phyloP scores from a whole-genome alignment of 2,888 invertebrate species.

The Himalopsyche anomala region DNA sequence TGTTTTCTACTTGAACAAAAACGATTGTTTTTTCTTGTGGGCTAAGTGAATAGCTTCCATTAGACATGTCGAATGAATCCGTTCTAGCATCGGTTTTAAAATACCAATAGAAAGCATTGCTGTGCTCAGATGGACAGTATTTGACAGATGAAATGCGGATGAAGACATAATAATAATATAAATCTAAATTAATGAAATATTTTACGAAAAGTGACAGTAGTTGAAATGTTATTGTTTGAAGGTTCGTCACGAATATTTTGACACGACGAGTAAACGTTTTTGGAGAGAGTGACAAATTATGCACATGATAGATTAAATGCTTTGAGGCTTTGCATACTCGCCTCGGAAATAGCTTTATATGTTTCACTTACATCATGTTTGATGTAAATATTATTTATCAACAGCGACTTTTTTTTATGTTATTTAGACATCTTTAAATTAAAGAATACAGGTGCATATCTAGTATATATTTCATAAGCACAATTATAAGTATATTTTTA shows the following conservation, averaged over 20 bases:
- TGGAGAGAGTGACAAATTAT: conserved; percentile 36
- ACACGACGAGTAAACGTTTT: conserved; percentile 1
- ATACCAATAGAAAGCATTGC: not conserved
- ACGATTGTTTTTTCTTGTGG: not conserved
- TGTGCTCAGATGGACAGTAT: not conserved
- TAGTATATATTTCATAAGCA: too few relatives aligned
- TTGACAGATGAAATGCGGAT: conserved; percentile 18
- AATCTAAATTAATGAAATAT: not conserved
- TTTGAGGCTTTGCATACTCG: too few relatives aligned
- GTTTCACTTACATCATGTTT: too few relatives aligned
- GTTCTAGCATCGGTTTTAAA: not conserved
- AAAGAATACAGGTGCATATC: too few relatives aligned
- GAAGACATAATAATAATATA: not conserved
- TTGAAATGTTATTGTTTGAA: not conserved
- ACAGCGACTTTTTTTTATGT: too few relatives aligned
- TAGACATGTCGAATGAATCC: conserved; percentile 1
- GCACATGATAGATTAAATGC: not conserved
- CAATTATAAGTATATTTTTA: too few relatives aligned
- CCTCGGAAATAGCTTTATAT: too few relatives aligned
- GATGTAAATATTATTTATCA: too few relatives aligned
- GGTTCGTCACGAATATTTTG: conserved; percentile 18
- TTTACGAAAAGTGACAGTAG: not conserved
- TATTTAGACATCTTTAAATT: too few relatives aligned
- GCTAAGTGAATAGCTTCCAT: not conserved
- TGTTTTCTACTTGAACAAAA: not conserved